Conservation (phyloP, 1,140 invertebrate genomes). For the Hirudo medicinalis region DNA sequence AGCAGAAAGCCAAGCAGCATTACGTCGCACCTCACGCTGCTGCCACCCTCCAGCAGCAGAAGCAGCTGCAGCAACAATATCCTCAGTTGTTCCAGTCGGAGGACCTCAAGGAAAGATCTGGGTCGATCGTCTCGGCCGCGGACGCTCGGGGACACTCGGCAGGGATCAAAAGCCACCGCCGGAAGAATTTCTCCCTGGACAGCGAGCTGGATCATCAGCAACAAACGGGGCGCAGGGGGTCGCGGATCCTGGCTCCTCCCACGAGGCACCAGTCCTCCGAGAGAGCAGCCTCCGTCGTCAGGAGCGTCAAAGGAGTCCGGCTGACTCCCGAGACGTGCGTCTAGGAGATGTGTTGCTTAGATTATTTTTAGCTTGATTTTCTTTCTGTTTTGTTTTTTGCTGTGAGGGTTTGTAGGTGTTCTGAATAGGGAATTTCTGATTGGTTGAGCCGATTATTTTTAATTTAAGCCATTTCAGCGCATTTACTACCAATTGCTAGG, state of each 20-base stretch:
- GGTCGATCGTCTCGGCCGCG: background rate
- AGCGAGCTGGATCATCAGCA: slow-evolving; percentile 3
- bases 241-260: background rate
- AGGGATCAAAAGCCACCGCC: background rate
- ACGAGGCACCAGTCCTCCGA: background rate
- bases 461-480: too few species aligned
- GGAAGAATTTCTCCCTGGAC: slow-evolving; percentile 8
- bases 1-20: slow-evolving; percentile 10
- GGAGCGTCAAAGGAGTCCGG: slow-evolving; percentile 8
- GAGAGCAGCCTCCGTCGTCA: background rate
- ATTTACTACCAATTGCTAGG: too few species aligned
- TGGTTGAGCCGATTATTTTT: too few species aligned
- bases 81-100: background rate
- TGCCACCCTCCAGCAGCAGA: background rate
- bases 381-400: too few species aligned
- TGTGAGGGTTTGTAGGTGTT: too few species aligned
- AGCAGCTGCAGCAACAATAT: slow-evolving; percentile 4
- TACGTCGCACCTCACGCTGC: background rate
- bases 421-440: too few species aligned
- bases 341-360: background rate
- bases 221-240: background rate
- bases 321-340: slow-evolving; percentile 4
- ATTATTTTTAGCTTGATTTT: too few species aligned
- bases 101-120: slow-evolving; percentile 1
- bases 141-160: background rate